Evolutionary conservation across 2,888 invertebrate genomes (phyloP).

Genomic region (Dinocampus coccinellae): DNA sequence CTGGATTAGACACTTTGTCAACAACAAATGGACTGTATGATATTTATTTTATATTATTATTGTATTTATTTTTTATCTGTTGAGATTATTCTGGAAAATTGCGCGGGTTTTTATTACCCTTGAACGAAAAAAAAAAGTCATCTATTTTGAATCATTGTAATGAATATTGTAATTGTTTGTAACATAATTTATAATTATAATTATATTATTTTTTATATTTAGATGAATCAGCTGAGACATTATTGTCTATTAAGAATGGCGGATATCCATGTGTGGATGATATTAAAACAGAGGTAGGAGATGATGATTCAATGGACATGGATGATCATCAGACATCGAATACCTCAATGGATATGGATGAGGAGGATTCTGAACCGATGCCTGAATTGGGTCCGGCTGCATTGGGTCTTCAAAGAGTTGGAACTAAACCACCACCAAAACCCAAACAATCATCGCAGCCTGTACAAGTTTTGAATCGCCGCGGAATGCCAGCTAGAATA

Average conservation of each 20-base stretch:
- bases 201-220: constrained; percentile 37
- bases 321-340: constrained; percentile 70
- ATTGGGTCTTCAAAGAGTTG: constrained; percentile 85
- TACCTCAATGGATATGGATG: constrained; percentile 70
- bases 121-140: neutral
- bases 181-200: too few relatives aligned
- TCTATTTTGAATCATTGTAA: too few relatives aligned
- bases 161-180: too few relatives aligned
- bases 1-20: constrained; percentile 16
- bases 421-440: constrained; percentile 80
- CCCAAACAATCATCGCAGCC: constrained; percentile 79
- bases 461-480: constrained; percentile 84
- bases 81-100: neutral
- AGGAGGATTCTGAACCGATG: constrained; percentile 76
- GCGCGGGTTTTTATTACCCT: constrained; percentile 3
- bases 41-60: neutral
- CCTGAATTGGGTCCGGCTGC: constrained; percentile 84
- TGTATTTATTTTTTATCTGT: neutral
- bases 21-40: constrained; percentile 65
- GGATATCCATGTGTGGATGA: constrained; percentile 63
- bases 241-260: constrained; percentile 74
- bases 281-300: constrained; percentile 51
- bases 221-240: constrained; percentile 73
- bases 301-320: constrained; percentile 74
- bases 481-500: constrained; percentile 92